Evolutionary conservation across 2,797 vertebrate genomes (phyloP), one percentile per base, ranked within the genome.

Genomic region (Pantherophis alleghaniensis): DNA sequence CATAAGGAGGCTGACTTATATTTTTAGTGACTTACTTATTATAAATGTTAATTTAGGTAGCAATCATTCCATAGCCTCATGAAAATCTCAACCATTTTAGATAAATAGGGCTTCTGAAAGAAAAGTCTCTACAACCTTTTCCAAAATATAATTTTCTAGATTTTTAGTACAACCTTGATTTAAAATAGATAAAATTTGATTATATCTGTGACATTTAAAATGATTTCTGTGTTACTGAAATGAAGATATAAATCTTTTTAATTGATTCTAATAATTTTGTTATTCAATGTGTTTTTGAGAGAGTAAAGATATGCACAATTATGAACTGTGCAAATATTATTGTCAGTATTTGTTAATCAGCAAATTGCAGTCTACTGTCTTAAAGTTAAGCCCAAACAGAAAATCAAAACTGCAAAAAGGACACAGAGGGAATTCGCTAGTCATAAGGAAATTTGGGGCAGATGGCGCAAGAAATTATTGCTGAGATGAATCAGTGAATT

Each of bases 401-500:
- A 37, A 37, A 90, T 92, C 42, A 92, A 87, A 53, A 51, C 42
- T 69, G 66, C 32, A 47, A 53, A 83, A 93, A 91, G 59, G 32
- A 93, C 20, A 88, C 42, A 53, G 86, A 88, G 63, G 20, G 61
- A 91, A 88, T 57, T 93, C 57, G 55, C 91, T 91, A 93, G 47
- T 42, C 86, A 61, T 47, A 91, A 83, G 86, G 51, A 94, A 90
- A 90, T 92, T 90, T 47, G 28, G 83, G 88, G 56, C 83, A 92
- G 91, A 94, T 92, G 91, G 93, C 22, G 12, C 57, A 88, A 86
- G 88, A 61, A 57, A 88, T 88, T 74, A 74, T 92, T 87, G 63
- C 55, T 55, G 63, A 92, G 83, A 92, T 94, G 83, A 92, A 55
- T 92, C 91, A 92, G 88, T 56, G 56, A 53, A 47, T 90, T 87